Percentiles rank a stretch among this genome's conserved stretches.
These are phyloP conservation scores for Heterodera filipjevi DNA, from an alignment of 2,888 invertebrate genomes.

Conservation along the genomic window DNA sequence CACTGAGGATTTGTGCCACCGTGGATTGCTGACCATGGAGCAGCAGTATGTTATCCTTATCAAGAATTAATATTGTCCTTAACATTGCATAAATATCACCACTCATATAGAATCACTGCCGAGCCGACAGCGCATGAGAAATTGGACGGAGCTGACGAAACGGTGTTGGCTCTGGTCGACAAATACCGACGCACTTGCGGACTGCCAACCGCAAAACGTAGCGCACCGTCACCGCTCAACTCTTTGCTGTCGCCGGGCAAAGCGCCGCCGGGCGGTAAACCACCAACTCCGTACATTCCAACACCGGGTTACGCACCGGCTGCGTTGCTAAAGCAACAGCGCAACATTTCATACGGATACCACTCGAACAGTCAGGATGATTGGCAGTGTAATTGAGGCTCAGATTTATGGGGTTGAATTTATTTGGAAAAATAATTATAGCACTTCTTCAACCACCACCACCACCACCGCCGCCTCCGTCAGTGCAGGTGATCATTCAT, in stretches of 20 bases:
- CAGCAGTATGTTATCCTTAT: background rate
- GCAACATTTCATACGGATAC: background rate
- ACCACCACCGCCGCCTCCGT: background rate
- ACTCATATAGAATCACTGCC: background rate
- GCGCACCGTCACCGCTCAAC: conserved; percentile 5
- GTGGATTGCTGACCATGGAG: background rate
- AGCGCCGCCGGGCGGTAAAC: conserved; percentile 11
- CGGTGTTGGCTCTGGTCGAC: background rate
- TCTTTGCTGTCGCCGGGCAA: conserved; percentile 20
- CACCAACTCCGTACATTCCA: conserved; percentile 24
- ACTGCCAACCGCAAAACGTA: conserved; percentile 4
- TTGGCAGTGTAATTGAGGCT: background rate
- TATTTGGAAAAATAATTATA: no score
- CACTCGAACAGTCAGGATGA: background rate
- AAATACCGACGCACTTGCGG: background rate
- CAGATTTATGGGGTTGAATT: no score
- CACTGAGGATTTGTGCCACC: background rate
- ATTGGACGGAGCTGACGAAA: conserved; percentile 5
- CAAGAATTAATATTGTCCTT: no score
- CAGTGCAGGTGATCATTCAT: background rate
- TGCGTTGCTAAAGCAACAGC: background rate
- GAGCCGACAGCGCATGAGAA: conserved; percentile 2
- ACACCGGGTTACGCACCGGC: conserved; percentile 13
- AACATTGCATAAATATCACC: no score
- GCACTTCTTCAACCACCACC: background rate